These are phyloP conservation scores for Campoletis raptor DNA, from an alignment of 2,888 invertebrate species.

Conservation along the genomic window DNA sequence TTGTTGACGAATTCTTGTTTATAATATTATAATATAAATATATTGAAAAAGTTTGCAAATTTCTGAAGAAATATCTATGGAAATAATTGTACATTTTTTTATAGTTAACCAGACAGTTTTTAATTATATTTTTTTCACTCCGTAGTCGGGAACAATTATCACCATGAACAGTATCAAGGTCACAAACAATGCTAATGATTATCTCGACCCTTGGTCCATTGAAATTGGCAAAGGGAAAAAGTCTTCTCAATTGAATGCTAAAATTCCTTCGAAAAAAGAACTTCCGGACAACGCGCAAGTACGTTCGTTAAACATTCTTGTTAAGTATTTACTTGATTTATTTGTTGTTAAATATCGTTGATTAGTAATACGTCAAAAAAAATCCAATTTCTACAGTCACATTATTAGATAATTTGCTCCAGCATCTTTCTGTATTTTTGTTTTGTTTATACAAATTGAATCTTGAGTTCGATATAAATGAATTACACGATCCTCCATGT, in stretches of 20 bases:
- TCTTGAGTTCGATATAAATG: background rate
- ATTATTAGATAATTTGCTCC: background rate
- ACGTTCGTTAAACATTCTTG: background rate
- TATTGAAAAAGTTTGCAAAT: no score
- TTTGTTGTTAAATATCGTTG: background rate
- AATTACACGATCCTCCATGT: background rate
- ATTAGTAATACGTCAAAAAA: no score
- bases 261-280: constrained; percentile 44
- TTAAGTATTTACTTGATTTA: background rate
- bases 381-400: no score
- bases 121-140: background rate
- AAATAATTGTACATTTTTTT: background rate
- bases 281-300: constrained; percentile 47
- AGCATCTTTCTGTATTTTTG: background rate
- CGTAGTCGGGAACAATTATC: constrained; percentile 4
- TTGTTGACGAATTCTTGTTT: background rate
- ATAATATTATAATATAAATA: background rate
- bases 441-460: background rate
- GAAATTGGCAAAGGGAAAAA: background rate
- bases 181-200: constrained; percentile 30
- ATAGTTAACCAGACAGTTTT: background rate
- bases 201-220: background rate
- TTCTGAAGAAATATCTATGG: background rate
- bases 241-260: constrained; percentile 9
- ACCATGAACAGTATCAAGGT: background rate